Evolutionary conservation across 2,797 vertebrate genomes (phyloP).

Genomic region (Acanthornis magna): DNA sequence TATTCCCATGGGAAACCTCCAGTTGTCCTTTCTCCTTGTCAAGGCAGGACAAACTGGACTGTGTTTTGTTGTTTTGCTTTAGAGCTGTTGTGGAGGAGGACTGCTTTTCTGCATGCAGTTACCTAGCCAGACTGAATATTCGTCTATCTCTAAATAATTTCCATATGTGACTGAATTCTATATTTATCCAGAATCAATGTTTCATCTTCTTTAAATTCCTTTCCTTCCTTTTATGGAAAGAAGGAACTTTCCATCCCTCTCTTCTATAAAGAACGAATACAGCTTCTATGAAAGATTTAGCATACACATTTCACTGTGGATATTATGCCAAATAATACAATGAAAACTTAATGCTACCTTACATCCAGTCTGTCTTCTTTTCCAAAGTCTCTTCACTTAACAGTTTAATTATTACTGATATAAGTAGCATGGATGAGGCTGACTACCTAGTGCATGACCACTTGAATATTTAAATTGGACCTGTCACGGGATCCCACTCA

Average conservation of each 20-base stretch:
- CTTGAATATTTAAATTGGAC: conserved; percentile 18
- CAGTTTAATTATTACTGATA: conserved; percentile 24
- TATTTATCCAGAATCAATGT: conserved; percentile 13
- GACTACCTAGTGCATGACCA: not conserved
- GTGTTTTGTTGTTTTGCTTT: not conserved
- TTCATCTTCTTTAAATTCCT: conserved; percentile 19
- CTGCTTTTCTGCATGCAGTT: not conserved
- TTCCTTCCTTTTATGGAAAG: conserved; percentile 22
- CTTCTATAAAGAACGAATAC: not conserved
- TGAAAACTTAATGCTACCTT: conserved; percentile 14
- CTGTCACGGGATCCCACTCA: not conserved
- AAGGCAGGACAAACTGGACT: not conserved
- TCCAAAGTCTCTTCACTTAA: not conserved
- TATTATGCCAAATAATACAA: conserved; percentile 4
- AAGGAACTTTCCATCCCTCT: not conserved
- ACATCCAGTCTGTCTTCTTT: conserved; percentile 16
- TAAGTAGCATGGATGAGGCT: not conserved
- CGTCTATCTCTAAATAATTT: conserved; percentile 1
- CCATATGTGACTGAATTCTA: not conserved
- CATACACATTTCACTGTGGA: not conserved
- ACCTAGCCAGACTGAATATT: conserved; percentile 22
- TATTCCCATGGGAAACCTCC: not conserved
- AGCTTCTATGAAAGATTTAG: not conserved
- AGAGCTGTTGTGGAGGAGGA: not conserved
- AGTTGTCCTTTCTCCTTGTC: not conserved